A percentile compares a stretch with the other conserved stretches of the same genome.
Conservation (phyloP, 2,113 vertebrate genomes). For the Pterocles burchelli region DNA sequence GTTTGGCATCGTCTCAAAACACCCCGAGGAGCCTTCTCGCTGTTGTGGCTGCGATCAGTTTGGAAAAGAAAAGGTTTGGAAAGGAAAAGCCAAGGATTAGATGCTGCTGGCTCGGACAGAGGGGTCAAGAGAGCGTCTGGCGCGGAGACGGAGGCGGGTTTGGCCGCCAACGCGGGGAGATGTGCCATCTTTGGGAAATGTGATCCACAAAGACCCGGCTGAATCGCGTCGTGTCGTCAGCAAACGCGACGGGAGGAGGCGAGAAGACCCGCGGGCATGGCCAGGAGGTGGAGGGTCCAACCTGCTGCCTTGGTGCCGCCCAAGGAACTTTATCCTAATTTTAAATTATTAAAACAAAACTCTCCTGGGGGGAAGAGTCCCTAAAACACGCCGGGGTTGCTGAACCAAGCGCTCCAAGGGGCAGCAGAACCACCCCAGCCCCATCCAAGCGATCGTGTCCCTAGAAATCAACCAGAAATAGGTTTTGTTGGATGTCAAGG, state of each 20-base stretch:
- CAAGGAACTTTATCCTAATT: rapidly evolving
- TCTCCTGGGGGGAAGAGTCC: not conserved
- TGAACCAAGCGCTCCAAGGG: rapidly evolving
- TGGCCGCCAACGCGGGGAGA: not conserved
- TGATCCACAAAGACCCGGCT: not conserved
- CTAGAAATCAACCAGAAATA: not conserved
- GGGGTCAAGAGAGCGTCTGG: not conserved
- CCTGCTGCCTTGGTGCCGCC: not conserved
- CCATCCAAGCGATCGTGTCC: rapidly evolving
- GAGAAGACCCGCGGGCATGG: rapidly evolving
- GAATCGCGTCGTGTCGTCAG: not conserved
- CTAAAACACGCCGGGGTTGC: not conserved
- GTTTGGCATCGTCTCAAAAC: not conserved
- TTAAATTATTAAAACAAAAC: not conserved
- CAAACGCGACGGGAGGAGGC: rapidly evolving
- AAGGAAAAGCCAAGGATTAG: not conserved
- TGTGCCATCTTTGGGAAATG: not conserved
- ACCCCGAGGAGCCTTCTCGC: not conserved
- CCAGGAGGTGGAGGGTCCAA: rapidly evolving
- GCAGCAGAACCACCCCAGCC: not conserved
- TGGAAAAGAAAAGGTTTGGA: not conserved
- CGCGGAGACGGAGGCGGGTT: not conserved
- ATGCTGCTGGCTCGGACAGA: not conserved
- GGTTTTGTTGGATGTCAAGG: not conserved
- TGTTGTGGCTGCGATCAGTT: rapidly evolving